Percentiles rank a stretch among this genome's conserved stretches.
These are phyloP conservation scores for Xenopus petersii DNA, from an alignment of 2,797 vertebrate genomes.

Conservation along the genomic window DNA sequence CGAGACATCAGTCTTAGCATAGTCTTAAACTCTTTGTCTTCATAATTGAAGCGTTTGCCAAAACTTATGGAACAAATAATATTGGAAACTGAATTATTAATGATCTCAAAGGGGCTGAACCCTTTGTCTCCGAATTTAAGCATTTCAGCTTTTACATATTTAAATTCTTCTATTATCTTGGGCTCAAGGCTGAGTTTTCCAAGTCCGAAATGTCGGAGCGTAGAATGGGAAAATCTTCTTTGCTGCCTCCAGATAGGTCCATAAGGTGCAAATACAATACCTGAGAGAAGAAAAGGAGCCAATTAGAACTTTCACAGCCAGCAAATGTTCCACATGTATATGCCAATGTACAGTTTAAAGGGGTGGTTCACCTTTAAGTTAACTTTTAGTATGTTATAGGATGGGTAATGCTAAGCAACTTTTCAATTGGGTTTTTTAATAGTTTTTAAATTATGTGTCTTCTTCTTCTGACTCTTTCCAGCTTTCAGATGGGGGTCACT, in stretches of 20 bases:
- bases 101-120: conserved; percentile 71
- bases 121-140: conserved; percentile 62
- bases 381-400: no score
- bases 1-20: conserved; percentile 81
- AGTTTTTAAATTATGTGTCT: no score
- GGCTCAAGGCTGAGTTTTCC: conserved; percentile 88
- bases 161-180: conserved; percentile 80
- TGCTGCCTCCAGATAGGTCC: conserved; percentile 87
- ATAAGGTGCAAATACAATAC: conserved; percentile 90
- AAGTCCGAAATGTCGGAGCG: conserved; percentile 84
- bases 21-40: conserved; percentile 76
- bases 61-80: conserved; percentile 89
- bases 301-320: no score
- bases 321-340: no score
- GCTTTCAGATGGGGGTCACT: no score
- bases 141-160: conserved; percentile 79
- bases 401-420: no score
- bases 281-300: conserved; percentile 57
- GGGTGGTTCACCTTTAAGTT: no score
- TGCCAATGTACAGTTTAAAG: no score
- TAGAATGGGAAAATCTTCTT: conserved; percentile 86
- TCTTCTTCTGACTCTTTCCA: no score
- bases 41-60: conserved; percentile 81
- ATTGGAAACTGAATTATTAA: conserved; percentile 85
- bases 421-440: no score